Percentiles rank a stretch among this genome's conserved stretches.
Conservation (phyloP, 2,797 vertebrate genomes). For the Mus caroli region DNA sequence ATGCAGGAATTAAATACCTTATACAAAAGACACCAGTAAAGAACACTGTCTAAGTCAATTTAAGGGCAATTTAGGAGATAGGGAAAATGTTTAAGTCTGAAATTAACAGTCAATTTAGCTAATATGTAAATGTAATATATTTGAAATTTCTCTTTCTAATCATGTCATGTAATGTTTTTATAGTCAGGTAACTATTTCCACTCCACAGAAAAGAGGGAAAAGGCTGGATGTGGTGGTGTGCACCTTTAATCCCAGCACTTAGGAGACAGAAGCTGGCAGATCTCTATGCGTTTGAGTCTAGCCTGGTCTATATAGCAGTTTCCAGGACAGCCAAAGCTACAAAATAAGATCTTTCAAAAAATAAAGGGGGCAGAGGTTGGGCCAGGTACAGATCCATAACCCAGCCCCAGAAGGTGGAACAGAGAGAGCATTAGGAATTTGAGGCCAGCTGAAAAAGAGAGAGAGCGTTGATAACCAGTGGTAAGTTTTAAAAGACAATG, state of each 20-base stretch:
- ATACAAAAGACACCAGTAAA: neutral
- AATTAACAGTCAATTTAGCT: neutral
- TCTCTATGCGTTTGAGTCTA: neutral
- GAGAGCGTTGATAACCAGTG: too few species aligned
- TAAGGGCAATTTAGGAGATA: neutral
- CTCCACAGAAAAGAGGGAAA: neutral
- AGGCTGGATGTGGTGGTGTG: neutral
- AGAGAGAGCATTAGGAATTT: too few species aligned
- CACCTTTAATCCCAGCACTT: neutral
- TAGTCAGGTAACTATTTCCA: constrained; percentile 1
- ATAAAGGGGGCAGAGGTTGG: too few species aligned
- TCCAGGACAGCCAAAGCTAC: neutral
- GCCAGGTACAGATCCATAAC: too few species aligned
- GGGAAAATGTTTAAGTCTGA: neutral
- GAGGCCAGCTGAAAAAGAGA: too few species aligned
- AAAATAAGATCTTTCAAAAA: neutral
- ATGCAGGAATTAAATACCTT: neutral
- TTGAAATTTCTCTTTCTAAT: constrained; percentile 39
- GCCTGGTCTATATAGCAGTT: neutral
- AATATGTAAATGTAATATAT: neutral
- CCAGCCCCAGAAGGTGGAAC: too few species aligned
- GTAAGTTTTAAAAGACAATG: too few species aligned
- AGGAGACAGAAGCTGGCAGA: neutral
- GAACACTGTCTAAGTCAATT: neutral
- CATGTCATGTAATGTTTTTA: neutral